Base-by-base conservation (phyloP, 2,113 vertebrate species). In the Sarotherodon lohbergeri region DNA sequence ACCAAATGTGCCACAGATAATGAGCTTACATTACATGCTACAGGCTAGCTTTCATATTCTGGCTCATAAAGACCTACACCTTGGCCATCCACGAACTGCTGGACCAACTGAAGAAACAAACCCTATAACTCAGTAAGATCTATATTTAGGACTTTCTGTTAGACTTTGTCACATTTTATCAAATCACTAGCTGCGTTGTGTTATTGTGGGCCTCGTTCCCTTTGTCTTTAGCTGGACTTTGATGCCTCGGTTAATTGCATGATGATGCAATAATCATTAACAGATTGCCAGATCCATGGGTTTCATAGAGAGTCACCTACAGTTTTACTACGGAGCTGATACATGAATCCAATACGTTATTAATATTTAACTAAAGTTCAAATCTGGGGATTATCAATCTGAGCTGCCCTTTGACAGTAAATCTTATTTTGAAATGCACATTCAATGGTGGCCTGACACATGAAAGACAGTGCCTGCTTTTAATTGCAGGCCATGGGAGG, bases 191-290 rank as follows among this genome's bases (percentile, higher is more conserved):
- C 63, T 54, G 82, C 48, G 22, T 78, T 14, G 1, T 16, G 89
- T 92, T 90, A 78, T 92, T 41, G 86, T 85, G 82, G 90, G 14
- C 57, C 87, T 56, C 2, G 10, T 59, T 46, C 9, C 10, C 41
- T 87, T 89, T 92, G 86, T 92, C 55, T 87, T 54, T 2, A 13
- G 66, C 66, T 91, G 95, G 93, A 95, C 95, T 95, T 95, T 94
- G 94, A 80, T 5, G 57, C 86, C 36, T 68, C 24, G 1, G 52
- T 86, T 87, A 88, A 90, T 91, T 71, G 66, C 52, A 14, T 12
- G 84, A 92, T 50, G 22, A 85, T 32, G 81, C 80, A 87, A 91
- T 88, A 93, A 94, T 93, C 85, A 94, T 95, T 95, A 93, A 95
- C 92, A n/a, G 59, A 63, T 68, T 56, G 80, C 78, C 50, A 10